Conservation (phyloP, 2,888 invertebrate species). For the Cordilura impudica region DNA sequence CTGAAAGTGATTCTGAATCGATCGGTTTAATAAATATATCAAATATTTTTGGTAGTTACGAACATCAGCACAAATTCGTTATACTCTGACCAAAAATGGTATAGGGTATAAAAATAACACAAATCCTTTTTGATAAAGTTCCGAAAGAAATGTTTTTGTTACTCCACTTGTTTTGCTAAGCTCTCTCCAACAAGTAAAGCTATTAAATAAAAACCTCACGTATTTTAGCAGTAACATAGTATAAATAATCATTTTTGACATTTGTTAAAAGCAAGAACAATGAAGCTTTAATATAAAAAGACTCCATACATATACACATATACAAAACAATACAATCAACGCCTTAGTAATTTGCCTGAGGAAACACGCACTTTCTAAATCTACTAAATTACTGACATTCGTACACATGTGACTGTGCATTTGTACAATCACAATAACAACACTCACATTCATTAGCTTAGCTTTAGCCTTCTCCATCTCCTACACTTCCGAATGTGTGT, state of each 20-base stretch:
- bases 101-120: neutral
- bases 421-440: neutral
- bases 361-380: constrained; percentile 42
- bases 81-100: too few species aligned
- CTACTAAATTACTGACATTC: constrained; percentile 22
- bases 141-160: neutral
- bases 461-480: too few species aligned
- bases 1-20: too few species aligned
- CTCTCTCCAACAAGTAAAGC: neutral
- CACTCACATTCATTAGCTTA: neutral
- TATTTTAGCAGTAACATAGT: constrained; percentile 7
- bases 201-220: constrained; percentile 37
- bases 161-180: too few species aligned
- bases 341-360: constrained; percentile 43
- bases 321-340: constrained; percentile 34
- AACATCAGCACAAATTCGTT: too few species aligned
- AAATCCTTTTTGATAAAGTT: neutral
- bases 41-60: too few species aligned
- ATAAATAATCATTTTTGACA: constrained; percentile 24
- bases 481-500: neutral
- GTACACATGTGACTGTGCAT: too few species aligned
- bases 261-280: neutral
- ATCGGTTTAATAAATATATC: too few species aligned
- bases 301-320: neutral
- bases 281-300: neutral